Base-by-base conservation (phyloP, 2,113 vertebrate genomes). In the Oncorhynchus clarkii region DNA sequence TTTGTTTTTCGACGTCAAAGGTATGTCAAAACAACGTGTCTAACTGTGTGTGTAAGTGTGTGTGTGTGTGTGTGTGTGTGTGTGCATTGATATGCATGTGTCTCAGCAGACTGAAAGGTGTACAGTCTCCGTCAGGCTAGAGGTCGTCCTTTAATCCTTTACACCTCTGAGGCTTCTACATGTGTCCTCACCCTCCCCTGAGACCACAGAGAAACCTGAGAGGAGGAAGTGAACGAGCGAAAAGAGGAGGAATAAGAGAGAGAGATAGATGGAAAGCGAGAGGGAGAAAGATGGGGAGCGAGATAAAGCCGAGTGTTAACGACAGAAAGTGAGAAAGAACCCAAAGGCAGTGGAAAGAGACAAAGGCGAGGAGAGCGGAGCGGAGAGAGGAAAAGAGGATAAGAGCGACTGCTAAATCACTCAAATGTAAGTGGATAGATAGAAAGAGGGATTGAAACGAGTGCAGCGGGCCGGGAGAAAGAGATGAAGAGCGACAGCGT, bases 1-100 rank as follows among this genome's bases (percentile, higher is more conserved):
- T 85, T 87, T 83, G 70, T 80, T 70, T 82, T 22, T 29, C 1
- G 14, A 18, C 27, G 39, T 49, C 68, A 48, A n/a, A 54, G 60
- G 67, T 68, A 14, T 7, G 27, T 76, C 73, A 5, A 22, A 68
- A 67, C 75, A 45, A 69, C 0, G 3, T 51, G 68, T 79, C 65
- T 57, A 57, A 3, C 22, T 18, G 27, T 71, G 49, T 51, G 12
- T 18, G 60, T 66, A 57, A 3, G 8, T 18, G 27, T 71, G 57
- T 51, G 9, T 18, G 60, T 66, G 60, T 27, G 5, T n/a, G 51
- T 72, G 70, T 31, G 70, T 57, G 49, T 34, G 65, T 67, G 65
- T 9, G 65, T 67, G 14, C 20, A 31, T 68, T 14, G 6, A 16
- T 34, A 27, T 31, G 16, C 16, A 29, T 20, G 31, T 68, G 65